Percentiles rank a stretch among this genome's conserved stretches.
Evolutionary conservation across 2,888 invertebrate genomes (phyloP).

Genomic region (Harpagoxenus sublaevis): DNA sequence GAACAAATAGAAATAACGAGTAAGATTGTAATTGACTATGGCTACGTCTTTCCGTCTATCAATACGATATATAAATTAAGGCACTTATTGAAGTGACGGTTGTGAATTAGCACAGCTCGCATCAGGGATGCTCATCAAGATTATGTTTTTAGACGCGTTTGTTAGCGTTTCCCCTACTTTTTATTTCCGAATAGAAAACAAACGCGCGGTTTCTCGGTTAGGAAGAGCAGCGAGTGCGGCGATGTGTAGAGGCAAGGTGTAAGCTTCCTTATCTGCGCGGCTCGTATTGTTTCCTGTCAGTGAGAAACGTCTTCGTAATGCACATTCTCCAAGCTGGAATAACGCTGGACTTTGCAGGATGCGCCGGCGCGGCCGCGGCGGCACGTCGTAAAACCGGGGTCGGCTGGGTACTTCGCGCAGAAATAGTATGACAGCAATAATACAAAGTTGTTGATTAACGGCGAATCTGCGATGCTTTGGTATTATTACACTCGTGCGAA

Average conservation of each 20-base stretch:
- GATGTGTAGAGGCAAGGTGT: slow-evolving; percentile 38
- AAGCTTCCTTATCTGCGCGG: slow-evolving; percentile 50
- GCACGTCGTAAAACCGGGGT: slow-evolving; percentile 55
- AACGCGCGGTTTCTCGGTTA: slow-evolving; percentile 26
- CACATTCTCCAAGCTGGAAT: slow-evolving; percentile 61
- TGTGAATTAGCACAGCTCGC: slow-evolving; percentile 9
- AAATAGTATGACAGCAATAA: slow-evolving; percentile 20
- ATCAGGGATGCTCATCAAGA: neutral
- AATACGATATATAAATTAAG: neutral
- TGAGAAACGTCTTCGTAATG: slow-evolving; percentile 68
- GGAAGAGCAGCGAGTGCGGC: neutral
- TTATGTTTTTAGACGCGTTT: neutral
- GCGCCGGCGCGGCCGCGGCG: neutral
- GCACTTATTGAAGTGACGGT: neutral
- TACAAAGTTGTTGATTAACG: slow-evolving; percentile 12
- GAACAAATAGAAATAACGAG: neutral
- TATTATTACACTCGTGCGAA: neutral
- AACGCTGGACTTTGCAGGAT: slow-evolving; percentile 63
- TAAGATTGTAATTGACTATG: neutral
- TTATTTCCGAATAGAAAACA: slow-evolving; percentile 31
- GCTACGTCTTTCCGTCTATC: neutral
- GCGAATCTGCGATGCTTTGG: neutral
- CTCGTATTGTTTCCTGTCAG: slow-evolving; percentile 63
- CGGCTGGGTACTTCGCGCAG: slow-evolving; percentile 58
- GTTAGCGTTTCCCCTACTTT: neutral